Percentiles rank a stretch among this genome's conserved stretches.
Evolutionary conservation across 2,888 invertebrate genomes (phyloP).

Genomic region (Zootermopsis nevadensis): DNA sequence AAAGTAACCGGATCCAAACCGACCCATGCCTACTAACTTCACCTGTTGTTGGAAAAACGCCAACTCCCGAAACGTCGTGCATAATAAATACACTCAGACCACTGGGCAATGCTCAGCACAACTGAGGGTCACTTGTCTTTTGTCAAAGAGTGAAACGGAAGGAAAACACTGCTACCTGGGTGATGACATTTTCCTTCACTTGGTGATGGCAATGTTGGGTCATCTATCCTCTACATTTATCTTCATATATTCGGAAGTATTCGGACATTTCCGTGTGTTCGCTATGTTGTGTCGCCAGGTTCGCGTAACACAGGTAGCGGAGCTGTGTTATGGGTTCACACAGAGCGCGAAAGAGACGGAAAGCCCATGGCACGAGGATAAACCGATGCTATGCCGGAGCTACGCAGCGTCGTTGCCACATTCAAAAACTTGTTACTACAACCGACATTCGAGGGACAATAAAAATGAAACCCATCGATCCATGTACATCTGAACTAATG

Average conservation of each 20-base stretch:
- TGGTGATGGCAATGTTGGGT: background rate
- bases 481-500: background rate
- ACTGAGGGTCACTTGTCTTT: too few relatives aligned
- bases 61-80: too few relatives aligned
- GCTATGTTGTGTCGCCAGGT: conserved; percentile 56
- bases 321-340: background rate
- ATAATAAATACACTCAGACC: too few relatives aligned
- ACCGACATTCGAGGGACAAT: background rate
- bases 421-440: conserved; percentile 36
- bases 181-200: background rate
- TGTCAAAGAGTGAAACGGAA: background rate
- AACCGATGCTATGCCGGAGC: conserved; percentile 38
- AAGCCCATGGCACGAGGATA: conserved; percentile 49
- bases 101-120: too few relatives aligned
- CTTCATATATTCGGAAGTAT: conserved; percentile 38
- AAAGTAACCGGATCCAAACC: too few relatives aligned
- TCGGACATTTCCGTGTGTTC: conserved; percentile 58
- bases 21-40: too few relatives aligned
- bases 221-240: too few relatives aligned
- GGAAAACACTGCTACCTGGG: background rate
- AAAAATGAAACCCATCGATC: background rate
- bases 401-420: conserved; percentile 45
- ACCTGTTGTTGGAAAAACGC: too few relatives aligned
- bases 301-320: conserved; percentile 53
- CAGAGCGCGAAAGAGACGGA: conserved; percentile 48